phyloP scores from a whole-genome alignment of 2,888 invertebrate species.

The Trichopoda pennipes region DNA sequence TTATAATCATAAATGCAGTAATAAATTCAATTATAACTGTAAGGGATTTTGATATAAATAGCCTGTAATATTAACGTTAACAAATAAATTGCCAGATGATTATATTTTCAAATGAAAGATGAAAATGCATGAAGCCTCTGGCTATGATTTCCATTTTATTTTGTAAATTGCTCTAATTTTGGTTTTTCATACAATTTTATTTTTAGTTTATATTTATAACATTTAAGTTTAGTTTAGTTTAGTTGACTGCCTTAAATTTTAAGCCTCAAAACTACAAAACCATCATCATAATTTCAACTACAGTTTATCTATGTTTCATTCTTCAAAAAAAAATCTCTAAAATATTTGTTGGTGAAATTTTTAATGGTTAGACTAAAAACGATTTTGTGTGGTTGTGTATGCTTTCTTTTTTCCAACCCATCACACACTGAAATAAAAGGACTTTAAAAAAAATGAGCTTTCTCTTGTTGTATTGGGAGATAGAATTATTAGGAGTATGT shows the following conservation, averaged over 20 bases:
- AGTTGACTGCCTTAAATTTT: not conserved
- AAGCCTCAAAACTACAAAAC: not conserved
- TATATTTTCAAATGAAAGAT: too few species aligned
- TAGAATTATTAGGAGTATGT: not conserved
- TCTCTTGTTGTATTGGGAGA: not conserved
- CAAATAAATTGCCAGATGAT: not conserved
- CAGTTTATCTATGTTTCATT: not conserved
- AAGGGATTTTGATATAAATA: too few species aligned
- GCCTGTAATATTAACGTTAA: not conserved
- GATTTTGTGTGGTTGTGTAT: not conserved
- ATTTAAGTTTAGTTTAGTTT: too few species aligned
- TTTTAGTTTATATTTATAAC: too few species aligned
- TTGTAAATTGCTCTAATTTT: too few species aligned
- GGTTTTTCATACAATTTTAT: too few species aligned
- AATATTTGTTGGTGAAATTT: conserved; percentile 23
- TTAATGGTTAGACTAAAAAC: conserved; percentile 23
- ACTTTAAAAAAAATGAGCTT: not conserved
- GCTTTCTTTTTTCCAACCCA: not conserved
- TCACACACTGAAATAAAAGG: not conserved
- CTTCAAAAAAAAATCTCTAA: conserved; percentile 1
- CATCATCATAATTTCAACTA: not conserved
- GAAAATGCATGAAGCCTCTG: too few species aligned
- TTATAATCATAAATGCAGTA: not conserved
- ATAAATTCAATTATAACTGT: not conserved
- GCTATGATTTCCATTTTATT: too few species aligned